A percentile compares a stretch with the other conserved stretches of the same genome.
These are phyloP conservation scores for Gnathonemus echidnorhynchus DNA, from an alignment of 2,113 vertebrate genomes.

Conservation along the genomic window DNA sequence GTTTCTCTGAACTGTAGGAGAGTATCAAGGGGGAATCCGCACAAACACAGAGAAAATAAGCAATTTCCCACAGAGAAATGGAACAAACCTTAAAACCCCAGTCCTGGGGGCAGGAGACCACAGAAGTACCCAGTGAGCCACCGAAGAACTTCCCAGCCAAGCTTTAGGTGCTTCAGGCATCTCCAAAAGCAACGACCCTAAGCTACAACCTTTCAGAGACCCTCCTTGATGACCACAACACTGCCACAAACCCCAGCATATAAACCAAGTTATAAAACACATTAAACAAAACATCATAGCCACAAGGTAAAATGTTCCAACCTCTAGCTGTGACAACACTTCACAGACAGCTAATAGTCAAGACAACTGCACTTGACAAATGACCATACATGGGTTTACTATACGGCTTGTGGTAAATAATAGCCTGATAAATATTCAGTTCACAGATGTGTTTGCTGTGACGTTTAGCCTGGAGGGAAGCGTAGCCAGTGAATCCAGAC, in stretches of 20 bases:
- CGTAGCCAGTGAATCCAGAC: background rate
- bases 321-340: background rate
- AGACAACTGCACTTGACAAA: background rate
- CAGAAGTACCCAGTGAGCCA: background rate
- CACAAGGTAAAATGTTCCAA: background rate
- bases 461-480: background rate
- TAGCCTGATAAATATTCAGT: background rate
- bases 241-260: background rate
- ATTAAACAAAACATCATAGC: background rate
- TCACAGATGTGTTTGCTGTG: background rate
- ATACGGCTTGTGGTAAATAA: background rate
- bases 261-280: background rate
- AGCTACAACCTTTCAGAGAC: background rate
- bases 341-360: background rate
- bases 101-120: background rate
- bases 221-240: background rate
- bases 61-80: background rate
- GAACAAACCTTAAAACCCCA: background rate
- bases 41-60: background rate
- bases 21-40: background rate
- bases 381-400: background rate
- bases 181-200: background rate
- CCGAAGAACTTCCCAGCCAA: background rate
- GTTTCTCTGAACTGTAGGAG: background rate
- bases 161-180: background rate